Percentiles rank a stretch among this genome's conserved stretches.
Conservation (phyloP, 2,797 vertebrate species). For the Prunella strophiata region DNA sequence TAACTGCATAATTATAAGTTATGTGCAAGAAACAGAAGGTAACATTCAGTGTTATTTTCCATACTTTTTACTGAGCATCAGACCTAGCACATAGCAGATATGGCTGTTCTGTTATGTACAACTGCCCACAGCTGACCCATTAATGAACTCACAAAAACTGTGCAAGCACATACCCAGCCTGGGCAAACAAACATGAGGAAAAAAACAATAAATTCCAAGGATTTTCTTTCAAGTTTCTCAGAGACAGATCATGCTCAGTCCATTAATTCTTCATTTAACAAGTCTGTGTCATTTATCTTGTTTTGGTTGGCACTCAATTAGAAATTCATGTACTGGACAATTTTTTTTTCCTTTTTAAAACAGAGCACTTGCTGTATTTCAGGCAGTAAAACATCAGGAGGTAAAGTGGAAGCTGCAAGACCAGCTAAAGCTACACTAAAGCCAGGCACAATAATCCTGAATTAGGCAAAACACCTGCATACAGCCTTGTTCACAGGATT, state of each 20-base stretch:
- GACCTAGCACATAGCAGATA: neutral
- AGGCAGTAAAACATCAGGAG: neutral
- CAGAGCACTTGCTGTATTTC: neutral
- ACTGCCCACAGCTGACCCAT: neutral
- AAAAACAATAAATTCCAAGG: conserved; percentile 28
- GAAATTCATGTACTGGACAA: neutral
- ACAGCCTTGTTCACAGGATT: neutral
- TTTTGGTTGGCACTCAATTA: conserved; percentile 27
- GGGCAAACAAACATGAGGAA: neutral
- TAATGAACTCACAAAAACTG: neutral
- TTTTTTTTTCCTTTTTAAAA: conserved; percentile 1
- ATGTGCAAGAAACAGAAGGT: conserved; percentile 54
- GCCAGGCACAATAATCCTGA: neutral
- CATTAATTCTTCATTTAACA: conserved; percentile 51
- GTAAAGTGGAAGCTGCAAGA: conserved; percentile 17
- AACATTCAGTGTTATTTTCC: conserved; percentile 59
- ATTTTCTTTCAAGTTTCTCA: neutral
- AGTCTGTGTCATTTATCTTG: conserved; percentile 8
- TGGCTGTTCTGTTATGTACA: neutral
- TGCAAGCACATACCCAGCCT: neutral
- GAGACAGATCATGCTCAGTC: neutral
- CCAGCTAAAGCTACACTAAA: neutral
- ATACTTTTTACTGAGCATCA: neutral
- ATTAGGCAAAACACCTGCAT: neutral
- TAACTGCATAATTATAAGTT: conserved; percentile 59